These are phyloP conservation scores for Polylopha cassiicola DNA, from an alignment of 2,888 invertebrate species.

Conservation along the genomic window DNA sequence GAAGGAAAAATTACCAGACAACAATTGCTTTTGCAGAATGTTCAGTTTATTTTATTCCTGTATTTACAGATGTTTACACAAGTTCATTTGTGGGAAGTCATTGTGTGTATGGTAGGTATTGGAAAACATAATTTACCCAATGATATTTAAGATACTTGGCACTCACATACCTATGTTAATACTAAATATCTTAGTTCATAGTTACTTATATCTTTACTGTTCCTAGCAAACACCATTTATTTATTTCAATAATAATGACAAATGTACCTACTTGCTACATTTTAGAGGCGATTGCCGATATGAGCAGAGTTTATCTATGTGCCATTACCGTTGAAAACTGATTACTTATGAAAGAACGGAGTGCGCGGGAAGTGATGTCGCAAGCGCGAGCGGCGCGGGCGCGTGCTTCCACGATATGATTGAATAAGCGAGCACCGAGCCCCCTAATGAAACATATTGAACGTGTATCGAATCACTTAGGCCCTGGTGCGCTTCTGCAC, in stretches of 20 bases:
- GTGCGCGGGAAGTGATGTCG: slow-evolving; percentile 44
- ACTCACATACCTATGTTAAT: no score
- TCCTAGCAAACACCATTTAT: no score
- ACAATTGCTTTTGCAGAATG: slow-evolving; percentile 31
- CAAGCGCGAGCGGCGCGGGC: slow-evolving; percentile 48
- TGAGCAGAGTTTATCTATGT: slow-evolving; percentile 51
- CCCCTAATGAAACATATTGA: slow-evolving; percentile 76
- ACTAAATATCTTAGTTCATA: no score
- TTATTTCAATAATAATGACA: no score
- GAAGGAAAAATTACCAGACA: slow-evolving; percentile 46
- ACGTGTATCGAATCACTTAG: slow-evolving; percentile 77
- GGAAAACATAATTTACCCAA: background rate
- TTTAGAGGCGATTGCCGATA: slow-evolving; percentile 31
- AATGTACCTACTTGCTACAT: no score
- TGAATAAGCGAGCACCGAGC: slow-evolving; percentile 69
- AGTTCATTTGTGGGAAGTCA: no score
- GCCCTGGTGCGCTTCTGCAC: slow-evolving; percentile 65
- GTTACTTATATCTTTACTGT: no score
- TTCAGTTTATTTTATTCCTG: slow-evolving; percentile 7
- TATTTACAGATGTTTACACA: no score
- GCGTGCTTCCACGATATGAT: slow-evolving; percentile 51
- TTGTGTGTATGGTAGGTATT: no score
- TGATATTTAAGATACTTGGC: background rate
- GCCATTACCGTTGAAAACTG: slow-evolving; percentile 63
- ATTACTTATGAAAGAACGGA: slow-evolving; percentile 54